Evolutionary conservation across 92 coral and sea anemone species (phyloP).

Genomic region (Parazoanthus swiftii): DNA sequence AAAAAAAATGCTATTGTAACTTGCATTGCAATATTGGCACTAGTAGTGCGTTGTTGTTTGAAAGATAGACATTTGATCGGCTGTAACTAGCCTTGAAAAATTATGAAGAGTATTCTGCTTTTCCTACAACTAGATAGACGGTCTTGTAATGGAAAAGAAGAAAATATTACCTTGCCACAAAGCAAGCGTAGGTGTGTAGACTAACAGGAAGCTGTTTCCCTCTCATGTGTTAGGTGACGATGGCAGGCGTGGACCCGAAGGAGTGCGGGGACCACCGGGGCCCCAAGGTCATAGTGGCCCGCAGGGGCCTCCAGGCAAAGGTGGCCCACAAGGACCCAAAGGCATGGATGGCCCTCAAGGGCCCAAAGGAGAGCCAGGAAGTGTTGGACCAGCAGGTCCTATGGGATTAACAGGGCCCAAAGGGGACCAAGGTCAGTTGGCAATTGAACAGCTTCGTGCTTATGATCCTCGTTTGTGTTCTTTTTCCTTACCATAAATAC

Average conservation of each 20-base stretch:
- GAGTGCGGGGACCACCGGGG: constrained; percentile 30
- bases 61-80: not conserved
- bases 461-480: too few relatives aligned
- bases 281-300: not conserved
- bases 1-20: too few relatives aligned
- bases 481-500: too few relatives aligned
- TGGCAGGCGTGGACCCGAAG: not conserved
- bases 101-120: too few relatives aligned
- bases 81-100: not conserved
- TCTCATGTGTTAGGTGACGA: not conserved
- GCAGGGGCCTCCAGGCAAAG: constrained; percentile 1
- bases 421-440: constrained; percentile 52
- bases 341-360: constrained; percentile 27
- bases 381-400: not conserved
- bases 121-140: not conserved
- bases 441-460: not conserved
- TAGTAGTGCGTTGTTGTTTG: not conserved
- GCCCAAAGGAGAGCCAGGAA: constrained; percentile 23
- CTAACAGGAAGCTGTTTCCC: too few relatives aligned
- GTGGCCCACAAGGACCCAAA: not conserved
- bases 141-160: too few relatives aligned
- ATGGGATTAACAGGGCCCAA: constrained; percentile 34
- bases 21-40: not conserved
- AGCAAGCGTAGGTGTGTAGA: not conserved
- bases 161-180: not conserved